Base-by-base conservation (phyloP, 2,797 vertebrate genomes). In the Acipenser ruthenus region DNA sequence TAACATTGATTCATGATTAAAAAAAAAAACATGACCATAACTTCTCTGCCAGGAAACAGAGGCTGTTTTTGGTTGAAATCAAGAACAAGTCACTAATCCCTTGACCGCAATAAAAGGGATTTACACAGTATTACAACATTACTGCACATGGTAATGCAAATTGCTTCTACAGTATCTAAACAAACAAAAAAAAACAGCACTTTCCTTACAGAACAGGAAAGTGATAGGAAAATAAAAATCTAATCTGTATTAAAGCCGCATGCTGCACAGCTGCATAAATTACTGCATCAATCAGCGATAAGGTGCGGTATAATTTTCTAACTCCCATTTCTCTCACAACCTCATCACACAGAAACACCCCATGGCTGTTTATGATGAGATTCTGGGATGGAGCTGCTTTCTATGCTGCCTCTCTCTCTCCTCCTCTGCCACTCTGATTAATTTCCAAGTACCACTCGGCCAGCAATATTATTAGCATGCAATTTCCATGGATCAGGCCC, bases 301-400 rank as follows among this genome's bases (percentile, higher is more conserved):
- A 88, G 84, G 85, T 88, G 81, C 82, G 80, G 82, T 85, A 84
- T 88, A 87, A 88, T 89, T 87, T 88, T 87, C 83, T 80, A 84
- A 88, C 82, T 85, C 86, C 78, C 79, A 86, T 85, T 88, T 86
- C 86, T 83, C 84, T 84, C 79, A 70, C 78, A 73, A 77, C 81
- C 82, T 87, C 86, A 88, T 89, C 87, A 86, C 76, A 80, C 78
- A 87, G 84, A 90, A 88, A 88, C 85, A 86, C 86, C 88, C 87
- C 82, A 83, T 86, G 88, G 89, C 89, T 85, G 84, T 87, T 88
- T 85, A 82, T 86, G 89, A 91, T 88, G 87, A 89, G 86, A 87
- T 18, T 18, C 15, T 18, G 15, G 15, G 15, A 18, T 18, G 15
- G 15, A 18, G 15, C 15, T 18, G 15, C 15, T 18, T 18, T 18